Conservation (phyloP, 2,113 vertebrate species). For the Xyrauchen texanus region DNA sequence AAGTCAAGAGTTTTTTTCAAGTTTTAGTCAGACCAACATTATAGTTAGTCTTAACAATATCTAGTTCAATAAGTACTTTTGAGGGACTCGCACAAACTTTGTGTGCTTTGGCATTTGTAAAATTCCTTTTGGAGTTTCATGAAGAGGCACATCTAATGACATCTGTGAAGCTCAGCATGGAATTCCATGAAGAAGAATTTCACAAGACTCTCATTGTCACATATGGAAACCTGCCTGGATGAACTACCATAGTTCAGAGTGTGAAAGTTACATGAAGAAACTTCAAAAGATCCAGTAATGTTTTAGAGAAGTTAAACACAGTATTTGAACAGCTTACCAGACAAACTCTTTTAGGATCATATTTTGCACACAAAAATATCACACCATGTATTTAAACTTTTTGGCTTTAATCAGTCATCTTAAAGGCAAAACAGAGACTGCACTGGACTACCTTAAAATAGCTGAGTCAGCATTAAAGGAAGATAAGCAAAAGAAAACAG, state of each 20-base stretch:
- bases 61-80: too few relatives aligned
- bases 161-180: conserved; percentile 38
- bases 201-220: conserved; percentile 51
- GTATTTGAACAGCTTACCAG: conserved; percentile 28
- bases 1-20: too few relatives aligned
- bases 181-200: conserved; percentile 8
- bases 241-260: conserved; percentile 49
- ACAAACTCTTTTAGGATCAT: conserved; percentile 42
- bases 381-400: conserved; percentile 52
- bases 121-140: conserved; percentile 28
- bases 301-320: too few relatives aligned
- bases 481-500: conserved; percentile 1
- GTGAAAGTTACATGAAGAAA: conserved; percentile 47
- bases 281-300: conserved; percentile 45
- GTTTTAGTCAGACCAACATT: too few relatives aligned
- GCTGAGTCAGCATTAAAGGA: conserved; percentile 39
- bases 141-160: conserved; percentile 32
- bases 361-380: conserved; percentile 39
- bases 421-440: conserved; percentile 22
- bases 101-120: conserved; percentile 52
- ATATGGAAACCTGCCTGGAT: conserved; percentile 60
- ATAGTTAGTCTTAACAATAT: too few relatives aligned
- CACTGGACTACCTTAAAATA: conserved; percentile 45
- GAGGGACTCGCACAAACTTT: conserved; percentile 51
- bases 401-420: conserved; percentile 51